Conservation (phyloP, 1,140 invertebrate genomes). For the Drosophila orena region DNA sequence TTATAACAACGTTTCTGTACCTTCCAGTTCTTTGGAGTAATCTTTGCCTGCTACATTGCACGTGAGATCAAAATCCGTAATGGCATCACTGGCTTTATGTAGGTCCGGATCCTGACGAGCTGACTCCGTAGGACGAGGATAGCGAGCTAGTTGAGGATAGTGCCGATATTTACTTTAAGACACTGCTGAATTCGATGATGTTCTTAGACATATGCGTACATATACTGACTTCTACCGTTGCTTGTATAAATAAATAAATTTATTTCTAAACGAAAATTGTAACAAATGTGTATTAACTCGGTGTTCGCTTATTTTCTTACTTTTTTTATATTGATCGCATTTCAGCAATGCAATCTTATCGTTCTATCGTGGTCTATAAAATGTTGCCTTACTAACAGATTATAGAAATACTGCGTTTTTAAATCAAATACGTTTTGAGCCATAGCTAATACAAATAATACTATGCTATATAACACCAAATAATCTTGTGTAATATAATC, state of each 20-base stretch:
- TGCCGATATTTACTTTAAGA: constrained; percentile 33
- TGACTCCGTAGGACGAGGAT: constrained; percentile 1
- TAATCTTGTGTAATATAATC: no score
- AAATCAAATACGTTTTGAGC: background rate
- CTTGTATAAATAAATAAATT: constrained; percentile 9
- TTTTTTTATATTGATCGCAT: constrained; percentile 2
- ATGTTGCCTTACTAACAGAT: background rate
- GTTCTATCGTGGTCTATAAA: background rate
- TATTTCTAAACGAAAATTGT: constrained; percentile 3
- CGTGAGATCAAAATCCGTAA: constrained; percentile 82
- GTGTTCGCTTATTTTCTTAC: constrained; percentile 4
- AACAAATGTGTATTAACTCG: background rate
- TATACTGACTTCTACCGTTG: constrained; percentile 3
- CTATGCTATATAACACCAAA: no score
- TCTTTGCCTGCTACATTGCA: constrained; percentile 85
- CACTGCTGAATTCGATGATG: constrained; percentile 15
- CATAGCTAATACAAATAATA: no score
- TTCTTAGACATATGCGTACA: constrained; percentile 6
- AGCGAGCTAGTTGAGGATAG: constrained; percentile 2
- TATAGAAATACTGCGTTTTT: background rate
- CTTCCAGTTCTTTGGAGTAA: constrained; percentile 84
- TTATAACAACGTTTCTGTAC: no score
- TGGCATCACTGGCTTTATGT: constrained; percentile 76
- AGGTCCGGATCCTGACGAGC: constrained; percentile 3
- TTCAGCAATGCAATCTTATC: constrained; percentile 36